Percentiles rank a stretch among this genome's conserved stretches.
Conservation (phyloP, 2,888 invertebrate species). For the Parelbella ahira region DNA sequence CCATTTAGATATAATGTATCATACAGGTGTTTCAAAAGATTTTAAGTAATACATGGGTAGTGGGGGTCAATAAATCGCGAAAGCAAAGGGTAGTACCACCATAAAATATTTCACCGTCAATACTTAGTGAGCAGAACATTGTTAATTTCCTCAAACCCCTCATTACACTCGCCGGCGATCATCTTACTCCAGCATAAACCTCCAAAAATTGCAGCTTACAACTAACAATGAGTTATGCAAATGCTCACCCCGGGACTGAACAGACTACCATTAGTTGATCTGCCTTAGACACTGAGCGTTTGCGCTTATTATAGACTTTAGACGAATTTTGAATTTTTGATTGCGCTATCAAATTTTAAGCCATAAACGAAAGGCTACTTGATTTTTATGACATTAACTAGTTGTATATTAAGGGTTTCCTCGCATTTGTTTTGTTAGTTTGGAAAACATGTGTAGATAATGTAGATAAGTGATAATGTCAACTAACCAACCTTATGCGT, state of each 20-base stretch:
- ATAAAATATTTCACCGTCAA: conserved; percentile 12
- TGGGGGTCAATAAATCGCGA: too few relatives aligned
- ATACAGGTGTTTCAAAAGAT: too few relatives aligned
- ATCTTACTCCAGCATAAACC: conserved; percentile 35
- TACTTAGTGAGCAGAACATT: conserved; percentile 56
- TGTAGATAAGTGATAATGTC: too few relatives aligned
- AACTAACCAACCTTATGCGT: too few relatives aligned
- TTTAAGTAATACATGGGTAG: too few relatives aligned
- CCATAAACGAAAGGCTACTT: conserved; percentile 14
- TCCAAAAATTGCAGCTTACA: conserved; percentile 57
- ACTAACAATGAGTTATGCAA: conserved; percentile 76
- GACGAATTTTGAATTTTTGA: conserved; percentile 36
- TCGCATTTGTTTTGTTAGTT: background rate
- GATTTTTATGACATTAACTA: conserved; percentile 1
- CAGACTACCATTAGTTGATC: conserved; percentile 54
- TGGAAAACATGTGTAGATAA: too few relatives aligned
- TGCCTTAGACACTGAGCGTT: conserved; percentile 49
- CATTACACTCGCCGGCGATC: conserved; percentile 31
- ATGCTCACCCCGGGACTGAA: conserved; percentile 51
- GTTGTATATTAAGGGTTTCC: conserved; percentile 8
- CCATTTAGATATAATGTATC: too few relatives aligned
- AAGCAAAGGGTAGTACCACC: too few relatives aligned
- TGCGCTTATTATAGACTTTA: conserved; percentile 54
- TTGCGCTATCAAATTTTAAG: conserved; percentile 14
- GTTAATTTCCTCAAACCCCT: conserved; percentile 48